Base-by-base conservation (phyloP, 2,113 vertebrate genomes). In the Empidonax alnorum region DNA sequence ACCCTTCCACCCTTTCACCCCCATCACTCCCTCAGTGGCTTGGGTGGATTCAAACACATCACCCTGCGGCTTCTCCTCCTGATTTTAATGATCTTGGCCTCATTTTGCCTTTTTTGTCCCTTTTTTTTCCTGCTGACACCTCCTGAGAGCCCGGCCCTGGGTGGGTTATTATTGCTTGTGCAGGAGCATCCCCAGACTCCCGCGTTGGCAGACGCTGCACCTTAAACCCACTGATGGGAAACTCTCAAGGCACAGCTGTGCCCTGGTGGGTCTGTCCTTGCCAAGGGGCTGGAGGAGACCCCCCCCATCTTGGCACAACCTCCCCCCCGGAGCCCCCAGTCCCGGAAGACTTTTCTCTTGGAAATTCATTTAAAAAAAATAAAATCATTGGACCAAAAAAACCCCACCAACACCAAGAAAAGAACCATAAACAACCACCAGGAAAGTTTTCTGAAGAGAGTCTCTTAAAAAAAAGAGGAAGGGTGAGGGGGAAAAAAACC, bases 101-200 rank as follows among this genome's bases (percentile, higher is more conserved):
- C 37, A 46, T 88, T 93, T 63, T 76, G 22, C 41, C 33, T 33
- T 59, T 49, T 46, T 59, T 41, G 2, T 3, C 0, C 5, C 15
- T 68, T 35, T 55, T 41, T 56, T 56, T 49, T n/a, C 81, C 61
- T 19, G 39, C 75, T 67, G 79, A 31, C 14, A 9, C 31, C 52
- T 53, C 50, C 66, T 52, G 65, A 56, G 61, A 56, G 33, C 53
- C 58, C 0, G 0, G 42, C 35, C 28, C 25, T 2, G 31, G 61
- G 33, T 17, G 50, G 46, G 35, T 83, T 76, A 71, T 97, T 97
- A 97, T 97, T 97, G 97, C 97, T 97, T 96, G 80, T 47, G 79
- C 82, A 86, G 90, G 71, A 86, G 46, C 0, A 0, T 31, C 49
- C 66, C 85, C 0, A 0, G 71, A 49, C 46, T 55, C 50, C 20